A percentile compares a stretch with the other conserved stretches of the same genome.
Evolutionary conservation across 1,140 invertebrate genomes (phyloP).

Genomic region (Bombus difficillimus): DNA sequence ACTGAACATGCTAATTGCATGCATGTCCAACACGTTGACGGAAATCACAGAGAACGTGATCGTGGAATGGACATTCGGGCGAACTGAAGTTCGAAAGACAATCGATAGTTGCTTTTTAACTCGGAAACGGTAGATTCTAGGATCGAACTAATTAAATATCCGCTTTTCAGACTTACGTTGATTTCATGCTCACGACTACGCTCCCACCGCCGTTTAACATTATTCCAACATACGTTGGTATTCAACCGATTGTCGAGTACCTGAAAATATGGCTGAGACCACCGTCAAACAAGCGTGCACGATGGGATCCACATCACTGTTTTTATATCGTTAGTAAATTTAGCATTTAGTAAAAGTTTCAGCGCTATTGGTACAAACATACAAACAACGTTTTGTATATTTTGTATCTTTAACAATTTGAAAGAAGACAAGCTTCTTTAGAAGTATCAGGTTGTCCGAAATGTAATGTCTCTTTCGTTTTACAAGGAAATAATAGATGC

Average conservation of each 20-base stretch:
- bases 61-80: slow-evolving; percentile 85
- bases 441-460: too few relatives aligned
- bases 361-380: too few relatives aligned
- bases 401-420: too few relatives aligned
- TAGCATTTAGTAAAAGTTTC: not conserved
- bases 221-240: slow-evolving; percentile 82
- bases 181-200: slow-evolving; percentile 83
- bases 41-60: slow-evolving; percentile 85
- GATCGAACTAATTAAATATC: not conserved
- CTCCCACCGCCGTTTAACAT: slow-evolving; percentile 85
- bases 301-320: slow-evolving; percentile 78
- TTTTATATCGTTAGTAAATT: slow-evolving; percentile 78
- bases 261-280: slow-evolving; percentile 71
- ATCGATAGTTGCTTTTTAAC: not conserved
- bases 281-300: slow-evolving; percentile 69
- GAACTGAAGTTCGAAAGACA: slow-evolving; percentile 79
- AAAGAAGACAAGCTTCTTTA: too few relatives aligned
- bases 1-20: slow-evolving; percentile 91
- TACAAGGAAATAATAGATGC: too few relatives aligned
- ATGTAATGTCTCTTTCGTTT: too few relatives aligned
- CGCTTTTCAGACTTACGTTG: slow-evolving; percentile 81
- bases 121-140: too few relatives aligned
- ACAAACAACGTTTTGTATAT: too few relatives aligned
- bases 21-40: slow-evolving; percentile 90
- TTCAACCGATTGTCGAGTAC: slow-evolving; percentile 80